These are phyloP conservation scores for Athrips mouffetella DNA, from an alignment of 2,888 invertebrate genomes.

Conservation along the genomic window DNA sequence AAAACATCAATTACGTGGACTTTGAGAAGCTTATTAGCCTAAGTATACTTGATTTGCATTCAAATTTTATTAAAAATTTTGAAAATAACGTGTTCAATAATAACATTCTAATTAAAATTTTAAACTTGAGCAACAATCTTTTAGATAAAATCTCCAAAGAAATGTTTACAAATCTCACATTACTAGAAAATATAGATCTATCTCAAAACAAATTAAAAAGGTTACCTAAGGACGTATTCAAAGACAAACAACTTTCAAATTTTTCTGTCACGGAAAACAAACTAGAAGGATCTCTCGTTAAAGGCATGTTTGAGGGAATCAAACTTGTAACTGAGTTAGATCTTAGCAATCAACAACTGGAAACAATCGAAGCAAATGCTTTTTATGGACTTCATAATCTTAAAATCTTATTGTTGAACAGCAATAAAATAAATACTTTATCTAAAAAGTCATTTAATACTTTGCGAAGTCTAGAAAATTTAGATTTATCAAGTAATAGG, in stretches of 20 bases:
- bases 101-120: slow-evolving; percentile 29
- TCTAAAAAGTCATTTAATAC: slow-evolving; percentile 40
- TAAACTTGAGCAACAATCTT: slow-evolving; percentile 46
- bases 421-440: slow-evolving; percentile 43
- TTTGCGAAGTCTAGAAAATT: slow-evolving; percentile 31
- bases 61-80: slow-evolving; percentile 39
- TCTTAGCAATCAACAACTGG: slow-evolving; percentile 44
- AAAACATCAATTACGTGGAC: slow-evolving; percentile 34
- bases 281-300: slow-evolving; percentile 41
- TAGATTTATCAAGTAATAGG: slow-evolving; percentile 53
- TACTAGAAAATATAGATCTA: slow-evolving; percentile 37
- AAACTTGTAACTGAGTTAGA: slow-evolving; percentile 34
- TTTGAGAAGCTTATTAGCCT: slow-evolving; percentile 40
- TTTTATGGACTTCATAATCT: slow-evolving; percentile 43
- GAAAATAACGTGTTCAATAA: slow-evolving; percentile 35
- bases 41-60: slow-evolving; percentile 39
- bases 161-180: slow-evolving; percentile 30
- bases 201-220: slow-evolving; percentile 44
- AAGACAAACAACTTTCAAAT: slow-evolving; percentile 35
- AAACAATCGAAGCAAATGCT: slow-evolving; percentile 46
- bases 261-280: slow-evolving; percentile 44
- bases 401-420: slow-evolving; percentile 38
- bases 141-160: slow-evolving; percentile 36
- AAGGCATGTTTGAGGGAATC: slow-evolving; percentile 52
- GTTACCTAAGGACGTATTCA: slow-evolving; percentile 46